Evolutionary conservation across 2,888 invertebrate species (phyloP).

Genomic region (Drosophila mimetica): DNA sequence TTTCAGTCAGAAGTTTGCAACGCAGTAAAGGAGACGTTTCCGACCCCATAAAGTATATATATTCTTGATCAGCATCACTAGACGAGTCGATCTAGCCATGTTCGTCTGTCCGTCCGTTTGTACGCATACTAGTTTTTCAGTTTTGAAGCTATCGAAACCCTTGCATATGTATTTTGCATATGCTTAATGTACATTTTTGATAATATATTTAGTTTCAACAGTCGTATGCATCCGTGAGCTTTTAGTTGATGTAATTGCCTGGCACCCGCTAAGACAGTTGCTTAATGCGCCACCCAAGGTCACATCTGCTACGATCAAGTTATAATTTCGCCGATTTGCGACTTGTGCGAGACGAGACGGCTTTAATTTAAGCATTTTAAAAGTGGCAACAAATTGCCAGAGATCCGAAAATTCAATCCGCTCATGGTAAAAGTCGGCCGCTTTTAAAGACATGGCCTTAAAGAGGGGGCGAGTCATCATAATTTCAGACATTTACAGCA

Average conservation of each 20-base stretch:
- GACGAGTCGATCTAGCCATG: no score
- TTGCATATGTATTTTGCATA: no score
- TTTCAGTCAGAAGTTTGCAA: no score
- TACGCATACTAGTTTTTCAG: no score
- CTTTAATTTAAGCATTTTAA: conserved; percentile 48
- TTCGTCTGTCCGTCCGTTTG: no score
- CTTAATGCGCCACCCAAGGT: conserved; percentile 34
- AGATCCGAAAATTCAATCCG: conserved; percentile 14
- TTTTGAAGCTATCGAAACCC: no score
- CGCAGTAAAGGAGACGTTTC: no score
- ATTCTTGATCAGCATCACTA: no score
- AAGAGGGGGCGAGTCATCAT: conserved; percentile 37
- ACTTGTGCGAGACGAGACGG: conserved; percentile 41
- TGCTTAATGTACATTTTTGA: no score
- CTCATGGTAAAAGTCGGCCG: conserved; percentile 38
- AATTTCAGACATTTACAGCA: no score
- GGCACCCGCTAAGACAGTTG: conserved; percentile 21
- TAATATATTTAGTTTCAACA: no score
- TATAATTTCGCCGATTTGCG: conserved; percentile 50
- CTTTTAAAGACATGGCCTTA: background rate
- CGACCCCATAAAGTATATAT: no score
- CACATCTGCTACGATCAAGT: conserved; percentile 44
- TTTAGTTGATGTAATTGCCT: conserved; percentile 46
- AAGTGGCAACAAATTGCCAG: conserved; percentile 40
- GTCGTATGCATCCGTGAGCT: conserved; percentile 29